Evolutionary conservation across 1,140 invertebrate species (phyloP).

Genomic region (Anagrus nilaparvatae): DNA sequence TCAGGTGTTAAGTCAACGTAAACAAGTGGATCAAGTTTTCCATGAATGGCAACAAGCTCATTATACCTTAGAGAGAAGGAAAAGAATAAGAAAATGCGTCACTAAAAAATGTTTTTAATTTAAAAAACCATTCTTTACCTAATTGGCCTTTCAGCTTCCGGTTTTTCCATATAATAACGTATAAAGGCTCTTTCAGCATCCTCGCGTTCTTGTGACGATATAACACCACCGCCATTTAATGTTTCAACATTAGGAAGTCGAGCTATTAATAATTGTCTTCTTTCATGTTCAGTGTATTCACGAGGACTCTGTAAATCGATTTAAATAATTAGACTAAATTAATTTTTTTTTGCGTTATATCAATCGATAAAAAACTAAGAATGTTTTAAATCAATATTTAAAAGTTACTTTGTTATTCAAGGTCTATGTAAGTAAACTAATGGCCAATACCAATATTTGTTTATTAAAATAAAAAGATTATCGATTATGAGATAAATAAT

Average conservation of each 20-base stretch:
- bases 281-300: constrained; percentile 78
- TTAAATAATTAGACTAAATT: too few relatives aligned
- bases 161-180: constrained; percentile 79
- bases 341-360: too few relatives aligned
- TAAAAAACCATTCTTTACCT: constrained; percentile 39
- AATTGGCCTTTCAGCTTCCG: constrained; percentile 65
- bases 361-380: too few relatives aligned
- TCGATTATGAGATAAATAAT: not conserved
- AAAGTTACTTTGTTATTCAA: too few relatives aligned
- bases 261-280: constrained; percentile 75
- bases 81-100: not conserved
- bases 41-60: constrained; percentile 71
- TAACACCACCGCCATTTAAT: constrained; percentile 79
- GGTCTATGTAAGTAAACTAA: too few relatives aligned
- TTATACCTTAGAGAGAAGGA: constrained; percentile 54
- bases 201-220: constrained; percentile 73
- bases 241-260: constrained; percentile 74
- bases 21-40: constrained; percentile 76
- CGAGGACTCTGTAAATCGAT: constrained; percentile 53
- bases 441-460: too few relatives aligned
- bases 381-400: too few relatives aligned
- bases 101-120: not conserved
- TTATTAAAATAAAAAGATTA: too few relatives aligned
- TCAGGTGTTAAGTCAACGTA: constrained; percentile 77
- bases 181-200: constrained; percentile 91